Evolutionary conservation across 2,113 vertebrate genomes (phyloP).

Genomic region (Columba livia): DNA sequence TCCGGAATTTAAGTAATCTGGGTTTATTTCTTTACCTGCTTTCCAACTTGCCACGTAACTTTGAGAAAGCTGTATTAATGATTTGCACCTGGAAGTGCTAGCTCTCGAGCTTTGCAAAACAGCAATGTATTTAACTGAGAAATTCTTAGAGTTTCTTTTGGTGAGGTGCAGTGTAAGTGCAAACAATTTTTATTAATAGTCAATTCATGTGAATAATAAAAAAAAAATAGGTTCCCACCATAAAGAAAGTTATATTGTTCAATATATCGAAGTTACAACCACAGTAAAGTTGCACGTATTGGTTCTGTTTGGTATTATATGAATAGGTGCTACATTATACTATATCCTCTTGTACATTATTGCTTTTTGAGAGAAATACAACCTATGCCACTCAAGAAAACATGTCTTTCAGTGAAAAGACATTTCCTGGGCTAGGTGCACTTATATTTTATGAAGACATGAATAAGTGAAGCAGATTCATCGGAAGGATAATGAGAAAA

Average conservation of each 20-base stretch:
- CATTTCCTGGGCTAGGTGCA: neutral
- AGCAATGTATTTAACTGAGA: neutral
- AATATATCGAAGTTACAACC: constrained; percentile 54
- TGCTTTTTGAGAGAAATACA: neutral
- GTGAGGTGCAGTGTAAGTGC: neutral
- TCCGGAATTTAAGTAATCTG: neutral
- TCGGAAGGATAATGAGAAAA: constrained; percentile 22
- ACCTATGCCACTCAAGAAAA: neutral
- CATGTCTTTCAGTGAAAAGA: constrained; percentile 12
- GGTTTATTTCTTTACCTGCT: neutral
- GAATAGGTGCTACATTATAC: constrained; percentile 1
- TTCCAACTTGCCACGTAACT: neutral
- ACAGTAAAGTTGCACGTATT: constrained; percentile 6
- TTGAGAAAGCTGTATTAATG: neutral
- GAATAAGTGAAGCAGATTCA: neutral
- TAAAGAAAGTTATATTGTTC: constrained; percentile 50
- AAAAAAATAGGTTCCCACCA: constrained; percentile 30
- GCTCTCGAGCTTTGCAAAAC: neutral
- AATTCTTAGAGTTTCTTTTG: neutral
- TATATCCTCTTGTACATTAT: constrained; percentile 8
- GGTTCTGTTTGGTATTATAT: constrained; percentile 28
- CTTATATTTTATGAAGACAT: constrained; percentile 6
- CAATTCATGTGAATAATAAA: constrained; percentile 56
- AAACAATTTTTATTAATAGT: constrained; percentile 59
- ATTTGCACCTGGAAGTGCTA: neutral